Conservation (phyloP, 2,888 invertebrate genomes). For the Oeneis ivallda region DNA sequence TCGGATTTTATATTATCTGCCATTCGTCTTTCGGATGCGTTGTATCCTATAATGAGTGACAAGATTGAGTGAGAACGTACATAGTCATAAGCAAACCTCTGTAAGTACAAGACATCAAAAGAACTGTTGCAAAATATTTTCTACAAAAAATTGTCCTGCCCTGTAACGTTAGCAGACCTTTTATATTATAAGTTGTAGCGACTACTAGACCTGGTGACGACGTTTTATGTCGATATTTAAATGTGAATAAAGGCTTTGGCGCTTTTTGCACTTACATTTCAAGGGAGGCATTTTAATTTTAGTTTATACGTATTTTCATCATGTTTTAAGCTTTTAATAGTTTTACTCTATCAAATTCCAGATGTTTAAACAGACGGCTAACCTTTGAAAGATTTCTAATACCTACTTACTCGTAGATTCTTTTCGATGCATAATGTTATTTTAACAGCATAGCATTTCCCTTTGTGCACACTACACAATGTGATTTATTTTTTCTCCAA, state of each 20-base stretch:
- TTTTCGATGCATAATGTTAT: neutral
- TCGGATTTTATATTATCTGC: too few relatives aligned
- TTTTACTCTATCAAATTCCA: too few relatives aligned
- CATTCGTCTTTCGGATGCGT: too few relatives aligned
- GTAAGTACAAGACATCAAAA: neutral
- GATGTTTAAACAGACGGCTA: too few relatives aligned
- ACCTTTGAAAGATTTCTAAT: too few relatives aligned
- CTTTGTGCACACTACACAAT: too few relatives aligned
- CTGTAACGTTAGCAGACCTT: neutral
- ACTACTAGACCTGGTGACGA: neutral
- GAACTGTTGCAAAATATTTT: neutral
- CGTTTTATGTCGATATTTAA: conserved; percentile 1
- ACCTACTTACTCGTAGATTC: neutral
- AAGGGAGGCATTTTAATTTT: conserved; percentile 3
- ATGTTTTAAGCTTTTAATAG: too few relatives aligned
- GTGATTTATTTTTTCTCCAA: too few relatives aligned
- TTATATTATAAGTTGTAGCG: neutral
- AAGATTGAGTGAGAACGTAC: too few relatives aligned
- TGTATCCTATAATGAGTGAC: too few relatives aligned
- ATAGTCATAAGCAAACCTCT: too few relatives aligned
- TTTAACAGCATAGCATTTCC: too few relatives aligned
- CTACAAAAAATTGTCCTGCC: neutral
- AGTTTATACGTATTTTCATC: neutral
- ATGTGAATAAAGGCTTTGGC: neutral
- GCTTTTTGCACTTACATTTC: conserved; percentile 3